These are phyloP conservation scores for Celastrina argiolus DNA, from an alignment of 2,888 invertebrate species.

Conservation along the genomic window DNA sequence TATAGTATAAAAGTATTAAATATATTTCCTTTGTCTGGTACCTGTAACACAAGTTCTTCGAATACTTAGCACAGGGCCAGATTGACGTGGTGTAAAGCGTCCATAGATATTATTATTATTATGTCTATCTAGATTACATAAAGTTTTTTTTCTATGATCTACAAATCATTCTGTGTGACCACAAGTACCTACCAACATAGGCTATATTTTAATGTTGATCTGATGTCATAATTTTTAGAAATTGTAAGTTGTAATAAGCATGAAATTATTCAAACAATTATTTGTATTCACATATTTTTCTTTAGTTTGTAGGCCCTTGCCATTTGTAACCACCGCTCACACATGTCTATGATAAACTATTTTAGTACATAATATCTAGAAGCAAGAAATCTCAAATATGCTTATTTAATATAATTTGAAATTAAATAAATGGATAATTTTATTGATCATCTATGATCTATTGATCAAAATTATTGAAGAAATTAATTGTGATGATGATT, in stretches of 20 bases:
- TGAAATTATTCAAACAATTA: background rate
- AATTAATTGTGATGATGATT: background rate
- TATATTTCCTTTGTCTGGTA: no score
- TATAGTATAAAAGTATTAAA: no score
- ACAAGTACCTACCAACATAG: background rate
- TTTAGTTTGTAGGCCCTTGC: conserved; percentile 13
- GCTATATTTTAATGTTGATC: background rate
- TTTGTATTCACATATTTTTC: background rate
- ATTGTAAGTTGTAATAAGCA: background rate
- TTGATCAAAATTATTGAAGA: background rate
- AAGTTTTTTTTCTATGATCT: background rate
- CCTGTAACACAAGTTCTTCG: no score
- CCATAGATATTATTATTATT: background rate
- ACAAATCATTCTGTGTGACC: background rate
- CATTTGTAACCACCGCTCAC: conserved; percentile 7
- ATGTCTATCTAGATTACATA: background rate
- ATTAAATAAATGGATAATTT: background rate
- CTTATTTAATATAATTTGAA: background rate
- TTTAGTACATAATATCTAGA: background rate
- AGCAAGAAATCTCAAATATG: background rate
- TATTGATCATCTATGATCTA: background rate
- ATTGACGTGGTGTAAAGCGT: no score
- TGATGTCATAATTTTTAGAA: background rate
- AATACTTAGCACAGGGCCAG: no score
- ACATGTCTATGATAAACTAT: background rate